Evolutionary conservation across 2,888 invertebrate genomes (phyloP), one percentile per base, ranked within the genome.

Genomic region (Drosophila borealis): DNA sequence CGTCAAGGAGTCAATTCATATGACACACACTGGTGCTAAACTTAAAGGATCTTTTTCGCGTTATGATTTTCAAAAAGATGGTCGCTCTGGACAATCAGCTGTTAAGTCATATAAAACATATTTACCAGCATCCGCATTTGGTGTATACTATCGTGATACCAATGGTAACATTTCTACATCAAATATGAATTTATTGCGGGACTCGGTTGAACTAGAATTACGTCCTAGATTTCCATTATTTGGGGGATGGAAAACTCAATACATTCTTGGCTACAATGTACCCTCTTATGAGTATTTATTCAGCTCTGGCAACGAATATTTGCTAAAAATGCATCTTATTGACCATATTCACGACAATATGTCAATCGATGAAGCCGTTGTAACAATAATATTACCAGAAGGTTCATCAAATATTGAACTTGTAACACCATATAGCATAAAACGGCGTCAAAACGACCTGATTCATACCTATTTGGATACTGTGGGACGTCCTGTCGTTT

Each of bases 161-260:
- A 99, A 99, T 91, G 99, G 98, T 41, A 99, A 99, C 92, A 99
- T 99, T 89, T 99, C 99, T 0, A 99, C 99, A 10, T 98, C 98
- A 1, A 96, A 97, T 91, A 96, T 99, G 93, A 95, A 96, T 76
- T 93, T 96, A 25, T 94, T 96, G 80, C 97, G 97, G 79, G 98
- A 99, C 90, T 96, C 97, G 41, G 98, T 99, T 8, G 99, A 99
- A 90, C 93, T 99, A 4, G 99, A 99, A 89, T 94, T 99, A n/a
- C 94, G 98, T 53, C 99, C 99, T 0, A 94, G 99, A 85, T 99
- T 99, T 92, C 99, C 99, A 3, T 93, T 99, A 4, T 99, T 99
- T 92, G 99, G 99, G 60, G 99, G 99, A 13, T 99, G 99, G 99
- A 97, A 97, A 92, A 99, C 98, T 9, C 97, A 98, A 82, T 99